Evolutionary conservation across 23 tunicate species (phyloP), one percentile per base, ranked within the genome.

Genomic region (Corella eumyota): DNA sequence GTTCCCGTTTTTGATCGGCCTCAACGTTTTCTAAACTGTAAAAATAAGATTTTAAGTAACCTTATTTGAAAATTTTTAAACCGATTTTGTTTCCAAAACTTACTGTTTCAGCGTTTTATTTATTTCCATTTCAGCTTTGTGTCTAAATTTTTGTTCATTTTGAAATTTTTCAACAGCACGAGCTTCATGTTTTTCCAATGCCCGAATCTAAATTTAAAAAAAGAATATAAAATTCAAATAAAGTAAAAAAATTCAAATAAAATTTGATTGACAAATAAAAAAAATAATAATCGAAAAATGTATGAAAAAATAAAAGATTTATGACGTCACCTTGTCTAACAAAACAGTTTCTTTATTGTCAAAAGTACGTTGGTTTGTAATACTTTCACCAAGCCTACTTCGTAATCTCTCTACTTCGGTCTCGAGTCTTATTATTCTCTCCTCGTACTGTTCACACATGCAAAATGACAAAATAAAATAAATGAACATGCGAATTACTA

Each of bases 391-490:
- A 36, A 67, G 52, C 23, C 34, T 32, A 9, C 33, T 40, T 36
- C 91, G 59, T n/a, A 81, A 54, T 13, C 56, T 60, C 36, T 72
- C 74, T 7, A 72, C 63, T 29, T 81, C 91, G 30, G 71, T 45
- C 49, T 81, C 77, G n/a, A 81, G 62, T 2, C 91, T 61, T 26
- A 66, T 51, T 6, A 81, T 65, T 15, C 78, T 56, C 29, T 81
- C 80, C 24, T 81, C 91, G 34, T 81, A 72, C 91, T 81, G 69
- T 51, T n/a, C n/a, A n/a, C n/a, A n/a, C n/a, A n/a, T n/a, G n/a
- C n/a, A n/a, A n/a, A n/a, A n/a, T n/a, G n/a, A n/a, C n/a, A n/a
- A n/a, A n/a, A n/a, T n/a, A n/a, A n/a, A n/a, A n/a, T n/a, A n/a
- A n/a, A n/a, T n/a, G n/a, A n/a, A n/a, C n/a, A n/a, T n/a, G n/a